phyloP scores from a whole-genome alignment of 2,113 vertebrate genomes.

The Bostrychus sinensis region DNA sequence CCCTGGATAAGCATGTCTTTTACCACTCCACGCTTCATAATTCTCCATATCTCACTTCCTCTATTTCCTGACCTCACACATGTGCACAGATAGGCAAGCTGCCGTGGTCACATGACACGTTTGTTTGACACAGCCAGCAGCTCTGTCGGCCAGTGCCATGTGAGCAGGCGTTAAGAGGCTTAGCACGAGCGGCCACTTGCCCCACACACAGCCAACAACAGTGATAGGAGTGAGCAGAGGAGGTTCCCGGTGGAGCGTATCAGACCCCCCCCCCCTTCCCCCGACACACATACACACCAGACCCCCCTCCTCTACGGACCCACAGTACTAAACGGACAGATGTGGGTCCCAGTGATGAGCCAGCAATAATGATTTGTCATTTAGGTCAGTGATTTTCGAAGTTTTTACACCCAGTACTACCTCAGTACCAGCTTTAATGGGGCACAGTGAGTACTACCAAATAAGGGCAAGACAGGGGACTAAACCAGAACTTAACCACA shows the following conservation, averaged over 20 bases:
- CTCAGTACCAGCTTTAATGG: too few species aligned
- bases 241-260: conserved; percentile 37
- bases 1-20: not conserved
- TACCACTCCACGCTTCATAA: conserved; percentile 13
- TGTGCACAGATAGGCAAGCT: conserved; percentile 16
- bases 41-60: not conserved
- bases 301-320: too few species aligned
- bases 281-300: too few species aligned
- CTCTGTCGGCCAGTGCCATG: conserved; percentile 54
- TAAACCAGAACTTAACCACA: too few species aligned
- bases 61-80: not conserved
- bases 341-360: too few species aligned
- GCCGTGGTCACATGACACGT: conserved; percentile 6
- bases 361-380: too few species aligned
- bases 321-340: too few species aligned
- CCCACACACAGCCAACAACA: conserved; percentile 21
- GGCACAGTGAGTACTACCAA: too few species aligned
- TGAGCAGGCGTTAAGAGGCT: conserved; percentile 75
- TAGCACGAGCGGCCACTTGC: conserved; percentile 69
- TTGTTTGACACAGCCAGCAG: conserved; percentile 30
- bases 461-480: too few species aligned
- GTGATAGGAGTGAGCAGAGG: conserved; percentile 22
- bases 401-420: too few species aligned
- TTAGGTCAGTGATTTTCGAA: too few species aligned
- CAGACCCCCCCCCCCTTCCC: too few species aligned